Base-by-base conservation (phyloP, 2,113 vertebrate genomes). In the Uria lomvia region DNA sequence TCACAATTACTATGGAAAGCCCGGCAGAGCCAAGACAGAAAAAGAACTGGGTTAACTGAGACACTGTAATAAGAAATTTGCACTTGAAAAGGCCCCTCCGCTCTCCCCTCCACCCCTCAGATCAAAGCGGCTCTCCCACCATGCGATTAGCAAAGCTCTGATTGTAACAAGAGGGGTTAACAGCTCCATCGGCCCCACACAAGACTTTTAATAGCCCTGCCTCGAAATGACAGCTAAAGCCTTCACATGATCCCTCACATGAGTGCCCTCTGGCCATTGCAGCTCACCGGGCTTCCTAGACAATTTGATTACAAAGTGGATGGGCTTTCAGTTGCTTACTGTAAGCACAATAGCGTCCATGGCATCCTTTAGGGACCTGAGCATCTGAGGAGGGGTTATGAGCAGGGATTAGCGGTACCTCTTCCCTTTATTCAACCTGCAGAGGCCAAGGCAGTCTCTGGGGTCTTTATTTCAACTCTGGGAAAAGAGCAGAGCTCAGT, bases 131-230 rank as follows among this genome's bases (percentile, higher is more conserved):
- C 86, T 94, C 94, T 96, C 90, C 94, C 94, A 88, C 86, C 91
- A 88, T 2, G 87, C 91, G 86, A 95, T 96, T 95, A 96, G 96
- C 94, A 86, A 59, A 80, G 86, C 94, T 96, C 86, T 92, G 93
- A 93, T 94, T 56, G 89, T 63, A 93, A 96, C 88, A 90, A 93
- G 97, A 96, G 96, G 94, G 93, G 90, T 95, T 95, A 95, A 95
- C 72, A 96, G 93, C 93, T 95, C 85, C 94, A 80, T 73, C 78
- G 88, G 84, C 82, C 79, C 94, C 90, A 81, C 94, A 74, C 85
- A 71, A 92, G 86, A 79, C 92, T 94, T 83, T 63, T 79, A 83
- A 86, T 83, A 91, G 89, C 89, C 86, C 93, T 82, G 82, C 92
- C 95, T 74, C 65, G 15, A 82, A 78, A 92, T 74, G 86, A 93